A percentile compares a stretch with the other conserved stretches of the same genome.
Conservation (phyloP, 1,140 invertebrate species). For the Aphaenogaster rudis region DNA sequence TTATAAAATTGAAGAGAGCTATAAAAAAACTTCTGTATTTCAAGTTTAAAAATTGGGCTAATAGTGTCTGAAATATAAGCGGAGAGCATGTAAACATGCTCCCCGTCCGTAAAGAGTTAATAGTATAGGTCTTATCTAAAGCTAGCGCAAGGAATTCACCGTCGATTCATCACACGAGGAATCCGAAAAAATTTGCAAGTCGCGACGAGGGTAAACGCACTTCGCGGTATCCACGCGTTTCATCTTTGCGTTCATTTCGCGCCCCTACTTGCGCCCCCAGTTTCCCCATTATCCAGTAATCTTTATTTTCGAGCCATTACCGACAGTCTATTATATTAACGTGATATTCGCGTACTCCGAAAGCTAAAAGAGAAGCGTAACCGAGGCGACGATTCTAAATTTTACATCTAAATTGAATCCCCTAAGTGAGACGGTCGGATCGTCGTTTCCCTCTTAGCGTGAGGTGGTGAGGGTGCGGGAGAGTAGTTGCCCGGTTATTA, state of each 20-base stretch:
- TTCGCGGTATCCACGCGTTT: conserved; percentile 36
- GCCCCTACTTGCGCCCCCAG: background rate
- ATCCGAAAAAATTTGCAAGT: conserved; percentile 52
- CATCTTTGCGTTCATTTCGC: background rate
- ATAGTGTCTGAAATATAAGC: no score
- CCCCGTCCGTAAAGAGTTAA: background rate
- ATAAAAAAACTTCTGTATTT: no score
- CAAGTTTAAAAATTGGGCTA: no score
- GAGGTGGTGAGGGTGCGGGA: conserved; percentile 34
- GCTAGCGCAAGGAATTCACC: background rate
- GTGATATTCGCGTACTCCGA: conserved; percentile 62
- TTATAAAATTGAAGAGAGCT: no score
- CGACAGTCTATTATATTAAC: conserved; percentile 75
- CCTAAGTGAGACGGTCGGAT: conserved; percentile 65
- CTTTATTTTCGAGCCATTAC: conserved; percentile 77
- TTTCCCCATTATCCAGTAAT: conserved; percentile 60
- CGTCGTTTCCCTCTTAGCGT: conserved; percentile 33
- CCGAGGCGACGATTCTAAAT: conserved; percentile 70
- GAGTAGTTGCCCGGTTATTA: conserved; percentile 74
- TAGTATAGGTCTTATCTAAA: background rate
- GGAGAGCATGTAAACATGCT: no score
- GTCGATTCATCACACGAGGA: conserved; percentile 20
- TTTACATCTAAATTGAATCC: conserved; percentile 84
- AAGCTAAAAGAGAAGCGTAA: conserved; percentile 24
- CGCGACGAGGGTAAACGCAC: background rate